Conservation (phyloP, 1,140 invertebrate species). For the Eupeodes corollae region DNA sequence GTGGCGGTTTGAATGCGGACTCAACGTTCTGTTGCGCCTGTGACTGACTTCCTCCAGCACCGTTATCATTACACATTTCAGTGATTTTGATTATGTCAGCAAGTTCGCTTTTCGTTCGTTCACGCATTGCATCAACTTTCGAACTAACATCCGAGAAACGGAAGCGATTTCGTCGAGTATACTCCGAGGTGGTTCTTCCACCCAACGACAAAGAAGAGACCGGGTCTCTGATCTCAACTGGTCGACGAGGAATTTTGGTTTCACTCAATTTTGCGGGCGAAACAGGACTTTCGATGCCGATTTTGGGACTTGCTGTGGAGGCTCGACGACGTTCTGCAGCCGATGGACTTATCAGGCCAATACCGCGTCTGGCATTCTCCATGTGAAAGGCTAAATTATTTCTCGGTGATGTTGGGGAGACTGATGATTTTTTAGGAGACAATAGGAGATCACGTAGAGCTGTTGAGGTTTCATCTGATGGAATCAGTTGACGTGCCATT, state of each 20-base stretch:
- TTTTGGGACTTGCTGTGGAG: constrained; percentile 8
- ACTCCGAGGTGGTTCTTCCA: too few species aligned
- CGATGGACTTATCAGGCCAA: constrained; percentile 8
- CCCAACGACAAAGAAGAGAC: too few species aligned
- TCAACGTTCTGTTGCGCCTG: background rate
- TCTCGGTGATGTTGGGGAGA: too few species aligned
- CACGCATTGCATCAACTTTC: constrained; percentile 20
- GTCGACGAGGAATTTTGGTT: background rate
- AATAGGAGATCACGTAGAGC: constrained; percentile 24
- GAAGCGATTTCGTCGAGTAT: background rate
- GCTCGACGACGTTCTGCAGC: constrained; percentile 14
- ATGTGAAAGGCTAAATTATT: constrained; percentile 28
- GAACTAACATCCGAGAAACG: constrained; percentile 13
- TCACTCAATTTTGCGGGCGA: background rate
- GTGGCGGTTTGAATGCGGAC: too few species aligned
- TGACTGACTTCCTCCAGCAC: background rate
- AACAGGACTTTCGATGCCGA: background rate
- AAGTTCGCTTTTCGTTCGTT: constrained; percentile 30
- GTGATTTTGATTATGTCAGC: constrained; percentile 26
- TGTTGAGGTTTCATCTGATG: constrained; percentile 27
- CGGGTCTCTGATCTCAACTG: too few species aligned
- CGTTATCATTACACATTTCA: constrained; percentile 15
- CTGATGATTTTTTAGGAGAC: constrained; percentile 13
- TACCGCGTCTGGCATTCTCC: constrained; percentile 32
- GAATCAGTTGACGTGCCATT: constrained; percentile 31